phyloP scores from a whole-genome alignment of 2,113 vertebrate genomes.

The Beaufortia kweichowensis region DNA sequence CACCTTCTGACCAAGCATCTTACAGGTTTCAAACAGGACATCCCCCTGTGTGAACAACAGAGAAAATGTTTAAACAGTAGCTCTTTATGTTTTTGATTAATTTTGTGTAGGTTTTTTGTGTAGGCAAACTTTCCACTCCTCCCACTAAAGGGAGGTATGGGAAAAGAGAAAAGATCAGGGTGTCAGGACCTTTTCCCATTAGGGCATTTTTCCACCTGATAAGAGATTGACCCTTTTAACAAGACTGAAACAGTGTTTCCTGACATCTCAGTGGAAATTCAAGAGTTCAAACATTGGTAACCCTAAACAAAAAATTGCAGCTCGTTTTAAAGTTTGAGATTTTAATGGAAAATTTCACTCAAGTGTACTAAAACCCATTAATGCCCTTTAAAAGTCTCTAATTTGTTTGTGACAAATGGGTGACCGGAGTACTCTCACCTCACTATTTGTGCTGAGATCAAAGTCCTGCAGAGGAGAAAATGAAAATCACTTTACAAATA shows the following conservation, averaged over 20 bases:
- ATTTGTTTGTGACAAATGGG: too few species aligned
- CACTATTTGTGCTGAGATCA: neutral
- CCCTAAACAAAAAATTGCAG: too few species aligned
- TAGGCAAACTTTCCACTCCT: too few species aligned
- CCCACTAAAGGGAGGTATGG: neutral
- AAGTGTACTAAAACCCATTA: too few species aligned
- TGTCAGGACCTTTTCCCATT: too few species aligned
- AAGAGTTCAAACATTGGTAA: too few species aligned
- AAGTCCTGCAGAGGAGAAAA: neutral
- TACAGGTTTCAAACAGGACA: neutral
- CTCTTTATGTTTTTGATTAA: neutral
- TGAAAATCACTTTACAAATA: neutral
- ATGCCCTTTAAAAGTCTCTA: too few species aligned
- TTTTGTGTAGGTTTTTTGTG: neutral
- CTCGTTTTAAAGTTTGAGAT: too few species aligned
- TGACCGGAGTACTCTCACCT: constrained; percentile 16
- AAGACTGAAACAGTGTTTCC: neutral
- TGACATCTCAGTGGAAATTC: neutral
- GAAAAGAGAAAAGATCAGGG: neutral
- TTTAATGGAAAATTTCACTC: too few species aligned
- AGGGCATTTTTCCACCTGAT: neutral
- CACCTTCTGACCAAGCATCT: neutral
- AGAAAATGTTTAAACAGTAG: neutral
- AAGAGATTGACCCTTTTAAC: neutral
- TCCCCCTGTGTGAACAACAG: neutral